Percentiles rank a stretch among this genome's conserved stretches.
phyloP scores from a whole-genome alignment of 1,140 invertebrate species.

The Drosophila yakuba region DNA sequence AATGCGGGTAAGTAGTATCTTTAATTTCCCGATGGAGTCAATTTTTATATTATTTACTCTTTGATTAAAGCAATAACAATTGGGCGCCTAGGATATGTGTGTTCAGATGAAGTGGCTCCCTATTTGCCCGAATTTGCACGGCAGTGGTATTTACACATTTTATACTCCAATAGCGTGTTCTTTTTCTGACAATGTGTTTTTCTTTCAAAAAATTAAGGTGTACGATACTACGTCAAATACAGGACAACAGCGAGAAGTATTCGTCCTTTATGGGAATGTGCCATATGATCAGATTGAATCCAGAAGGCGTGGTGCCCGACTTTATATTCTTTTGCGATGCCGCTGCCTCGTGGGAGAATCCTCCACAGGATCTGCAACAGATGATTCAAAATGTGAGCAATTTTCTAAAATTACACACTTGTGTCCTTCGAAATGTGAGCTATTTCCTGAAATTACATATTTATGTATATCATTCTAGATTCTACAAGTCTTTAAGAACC shows the following conservation, averaged over 20 bases:
- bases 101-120: conserved; percentile 99
- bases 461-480: conserved; percentile 88
- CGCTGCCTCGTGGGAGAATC: conserved; percentile 98
- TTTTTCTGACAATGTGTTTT: conserved; percentile 44
- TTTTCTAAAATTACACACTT: not conserved
- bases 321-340: conserved; percentile 99
- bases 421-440: not conserved
- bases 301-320: conserved; percentile 94
- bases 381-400: conserved; percentile 96
- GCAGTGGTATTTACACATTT: conserved; percentile 97
- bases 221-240: conserved; percentile 97
- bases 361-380: conserved; percentile 97
- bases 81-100: conserved; percentile 99
- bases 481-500: conserved; percentile 97
- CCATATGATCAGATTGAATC: conserved; percentile 98
- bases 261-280: conserved; percentile 99
- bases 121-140: conserved; percentile 99
- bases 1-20: conserved; percentile 93
- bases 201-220: conserved; percentile 89
- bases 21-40: no score
- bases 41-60: conserved; percentile 32
- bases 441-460: not conserved
- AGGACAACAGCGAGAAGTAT: conserved; percentile 99
- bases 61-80: conserved; percentile 99
- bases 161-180: conserved; percentile 56